Base-by-base conservation (phyloP, 2,888 invertebrate genomes). In the Dynastes hyllus region DNA sequence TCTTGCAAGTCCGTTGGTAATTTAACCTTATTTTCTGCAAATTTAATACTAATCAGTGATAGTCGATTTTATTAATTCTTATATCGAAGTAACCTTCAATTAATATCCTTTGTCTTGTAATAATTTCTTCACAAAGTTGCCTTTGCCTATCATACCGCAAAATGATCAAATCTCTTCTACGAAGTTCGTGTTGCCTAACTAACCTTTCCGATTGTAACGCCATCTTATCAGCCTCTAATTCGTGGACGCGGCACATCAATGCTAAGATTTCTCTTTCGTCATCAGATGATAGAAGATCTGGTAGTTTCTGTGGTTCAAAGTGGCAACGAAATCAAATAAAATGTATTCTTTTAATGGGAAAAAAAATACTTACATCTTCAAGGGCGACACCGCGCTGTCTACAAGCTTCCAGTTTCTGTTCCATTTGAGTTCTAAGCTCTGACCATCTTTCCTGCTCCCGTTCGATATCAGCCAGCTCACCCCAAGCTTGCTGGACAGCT, bases 221-320 rank as follows among this genome's bases (percentile, higher is more conserved):
- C 89, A 96, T 93, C 90, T 97, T 98, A 88, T 97, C 97, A 0
- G 98, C 97, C 89, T 98, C 98, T 78, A 98, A 91, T 89, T 97
- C 96, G 87, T 98, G 98, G 55, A 98, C 97, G 83, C 96, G 93
- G 85, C 97, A 96, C 87, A 98, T 93, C 70, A 98, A 90, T 29
- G 95, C 94, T 79, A 97, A 89, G 78, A 98, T 93, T 87, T 98
- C 98, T 61, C 96, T 92, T 89, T 98, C 98, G 82, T 98, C 97
- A 76, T 96, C 95, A 80, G 95, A 96, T 86, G 94, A 95, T 76
- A 97, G 93, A 77, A 95, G 92, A 76, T 94, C 94, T 2, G 97
- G 96, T 80, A 98, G 90, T 90, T 95, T 95, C 96, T 95, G 27
- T 13, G 9, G 3, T 27, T 67, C 6, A 45, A 45, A 45, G 8